Evolutionary conservation across 1,140 invertebrate species (phyloP), one percentile per base, ranked within the genome.

Genomic region (Lucilia sericata): DNA sequence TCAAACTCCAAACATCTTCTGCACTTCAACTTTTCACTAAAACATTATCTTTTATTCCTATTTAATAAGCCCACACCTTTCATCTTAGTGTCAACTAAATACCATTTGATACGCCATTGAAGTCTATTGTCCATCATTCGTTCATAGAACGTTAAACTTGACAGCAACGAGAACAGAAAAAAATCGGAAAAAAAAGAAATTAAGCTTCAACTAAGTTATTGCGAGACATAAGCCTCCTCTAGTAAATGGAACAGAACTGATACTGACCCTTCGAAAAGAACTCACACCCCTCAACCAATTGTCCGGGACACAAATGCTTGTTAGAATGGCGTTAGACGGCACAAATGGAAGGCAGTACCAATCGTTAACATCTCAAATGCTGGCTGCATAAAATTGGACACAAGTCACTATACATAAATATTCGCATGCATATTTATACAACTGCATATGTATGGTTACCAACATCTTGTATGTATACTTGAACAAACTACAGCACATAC

Each of bases 131-230:
- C 74, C 74, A 76, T 76, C 74, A 76, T 76, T 55, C 34, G 36
- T 76, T 76, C 74, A 36, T 76, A 76, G 74, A 76, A 76, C 74
- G 30, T 76, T 76, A 42, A 42, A 76, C 34, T 76, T 76, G 74
- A 76, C 74, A 76, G 74, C 74, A 76, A 19, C 82, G 25, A 60
- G 13, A 60, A 55, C 49, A 14, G 1, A n/a, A 36, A 5, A 19
- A 55, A 49, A 49, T 55, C 19, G 25, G 1, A 36, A 76, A 76
- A 76, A 76, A 36, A 76, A n/a, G 14, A 76, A 42, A 42, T 42
- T 76, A 76, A 76, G 74, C 74, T 76, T n/a, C 30, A 42, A 76
- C 74, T 76, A 42, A 76, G 74, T 76, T 76, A 76, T 76, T 42
- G 74, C 34, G 34, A 76, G 74, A 42, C 30, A 76, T 76, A 76